Conservation (phyloP, 2,113 vertebrate genomes). For the Clupea harengus region DNA sequence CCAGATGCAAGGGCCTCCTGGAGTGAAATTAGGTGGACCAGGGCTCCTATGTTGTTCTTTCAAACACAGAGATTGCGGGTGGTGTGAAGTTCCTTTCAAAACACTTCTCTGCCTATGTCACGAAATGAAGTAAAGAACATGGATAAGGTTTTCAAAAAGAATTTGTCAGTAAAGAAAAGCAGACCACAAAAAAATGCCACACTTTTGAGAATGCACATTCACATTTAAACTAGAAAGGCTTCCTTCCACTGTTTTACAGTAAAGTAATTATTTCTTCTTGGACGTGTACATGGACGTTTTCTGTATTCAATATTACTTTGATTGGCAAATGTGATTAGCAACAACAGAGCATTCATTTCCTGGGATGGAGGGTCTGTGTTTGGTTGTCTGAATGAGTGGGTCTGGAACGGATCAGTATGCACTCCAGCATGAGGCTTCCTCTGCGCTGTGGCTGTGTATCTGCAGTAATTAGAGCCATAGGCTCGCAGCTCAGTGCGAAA, state of each 20-base stretch:
- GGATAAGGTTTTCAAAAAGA: not conserved
- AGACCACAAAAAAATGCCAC: not conserved
- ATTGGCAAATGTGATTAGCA: not conserved
- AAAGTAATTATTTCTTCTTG: not conserved
- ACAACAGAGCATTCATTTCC: not conserved
- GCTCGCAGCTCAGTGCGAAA: constrained; percentile 60
- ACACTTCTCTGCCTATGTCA: not conserved
- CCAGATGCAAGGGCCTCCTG: not conserved
- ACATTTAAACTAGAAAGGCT: not conserved
- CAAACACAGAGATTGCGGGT: not conserved
- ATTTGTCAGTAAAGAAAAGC: not conserved
- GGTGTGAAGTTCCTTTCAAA: not conserved
- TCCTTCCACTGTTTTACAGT: not conserved
- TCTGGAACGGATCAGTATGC: not conserved
- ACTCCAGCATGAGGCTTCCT: not conserved
- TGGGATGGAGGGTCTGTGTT: not conserved
- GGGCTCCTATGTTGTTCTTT: not conserved
- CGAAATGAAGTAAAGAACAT: not conserved
- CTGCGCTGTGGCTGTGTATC: not conserved
- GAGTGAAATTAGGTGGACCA: not conserved
- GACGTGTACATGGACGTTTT: not conserved
- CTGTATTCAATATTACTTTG: not conserved
- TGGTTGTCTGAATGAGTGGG: not conserved
- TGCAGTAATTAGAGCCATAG: not conserved
- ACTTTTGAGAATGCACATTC: not conserved